A percentile compares a stretch with the other conserved stretches of the same genome.
These are phyloP conservation scores for Sesia apiformis DNA, from an alignment of 2,888 invertebrate genomes.

Conservation along the genomic window DNA sequence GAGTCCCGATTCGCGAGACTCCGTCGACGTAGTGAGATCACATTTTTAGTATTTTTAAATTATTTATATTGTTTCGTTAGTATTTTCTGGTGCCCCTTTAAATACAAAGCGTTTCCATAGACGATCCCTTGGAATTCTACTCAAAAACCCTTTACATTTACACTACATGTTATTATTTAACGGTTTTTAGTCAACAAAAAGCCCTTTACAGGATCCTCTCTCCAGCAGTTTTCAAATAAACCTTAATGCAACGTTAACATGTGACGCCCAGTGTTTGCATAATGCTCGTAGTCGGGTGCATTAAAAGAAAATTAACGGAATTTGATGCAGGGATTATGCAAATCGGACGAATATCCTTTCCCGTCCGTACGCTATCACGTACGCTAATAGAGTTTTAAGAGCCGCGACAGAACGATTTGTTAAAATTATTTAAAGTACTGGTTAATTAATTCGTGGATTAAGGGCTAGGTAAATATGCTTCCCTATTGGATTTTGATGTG, in stretches of 20 bases:
- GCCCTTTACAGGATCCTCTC: no score
- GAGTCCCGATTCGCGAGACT: no score
- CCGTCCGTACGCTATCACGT: conserved; percentile 57
- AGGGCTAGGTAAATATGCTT: background rate
- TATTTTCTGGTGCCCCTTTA: no score
- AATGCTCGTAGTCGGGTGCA: conserved; percentile 24
- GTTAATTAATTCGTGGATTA: background rate
- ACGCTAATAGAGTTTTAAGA: conserved; percentile 26
- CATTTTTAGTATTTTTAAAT: no score
- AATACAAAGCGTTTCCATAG: no score
- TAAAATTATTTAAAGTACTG: background rate
- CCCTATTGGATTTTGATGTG: background rate
- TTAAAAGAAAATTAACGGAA: conserved; percentile 70
- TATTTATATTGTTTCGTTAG: no score
- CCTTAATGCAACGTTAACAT: background rate
- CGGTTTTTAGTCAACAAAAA: no score
- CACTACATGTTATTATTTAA: no score
- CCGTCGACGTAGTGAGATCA: no score
- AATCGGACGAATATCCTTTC: conserved; percentile 54
- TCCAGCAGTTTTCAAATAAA: no score
- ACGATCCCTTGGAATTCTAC: no score
- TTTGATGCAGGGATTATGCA: conserved; percentile 70
- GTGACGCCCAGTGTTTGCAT: conserved; percentile 15
- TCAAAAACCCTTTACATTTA: no score
- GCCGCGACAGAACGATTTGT: background rate